Percentiles rank a stretch among this genome's conserved stretches.
Conservation (phyloP, 2,797 vertebrate species). For the Lepilemur ruficaudatus region DNA sequence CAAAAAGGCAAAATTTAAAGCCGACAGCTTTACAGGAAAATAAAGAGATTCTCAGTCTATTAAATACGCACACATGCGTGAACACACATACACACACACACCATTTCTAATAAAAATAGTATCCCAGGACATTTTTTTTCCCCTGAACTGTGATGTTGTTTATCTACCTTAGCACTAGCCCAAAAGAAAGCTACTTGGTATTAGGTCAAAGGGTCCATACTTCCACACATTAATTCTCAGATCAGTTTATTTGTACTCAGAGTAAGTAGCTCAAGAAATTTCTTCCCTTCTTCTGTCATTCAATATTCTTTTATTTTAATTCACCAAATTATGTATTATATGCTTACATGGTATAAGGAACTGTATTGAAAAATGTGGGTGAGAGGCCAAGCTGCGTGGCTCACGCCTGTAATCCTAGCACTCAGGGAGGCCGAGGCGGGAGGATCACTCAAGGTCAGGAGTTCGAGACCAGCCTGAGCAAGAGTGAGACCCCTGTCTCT, state of each 20-base stretch:
- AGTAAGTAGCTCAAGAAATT: neutral
- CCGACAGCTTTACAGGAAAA: conserved; percentile 14
- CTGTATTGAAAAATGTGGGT: neutral
- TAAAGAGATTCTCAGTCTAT: neutral
- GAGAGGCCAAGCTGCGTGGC: neutral
- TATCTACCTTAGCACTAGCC: neutral
- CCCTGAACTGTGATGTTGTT: neutral
- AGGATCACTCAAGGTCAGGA: rapidly evolving
- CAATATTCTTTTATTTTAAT: neutral
- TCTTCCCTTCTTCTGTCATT: neutral
- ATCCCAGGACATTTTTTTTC: neutral
- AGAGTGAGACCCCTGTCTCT: too few relatives aligned
- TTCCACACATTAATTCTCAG: neutral
- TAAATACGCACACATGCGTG: neutral
- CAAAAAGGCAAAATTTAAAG: conserved; percentile 29
- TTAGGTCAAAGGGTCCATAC: neutral
- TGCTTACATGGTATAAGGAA: neutral
- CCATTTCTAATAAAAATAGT: conserved; percentile 15
- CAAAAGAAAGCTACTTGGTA: neutral
- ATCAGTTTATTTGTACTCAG: neutral
- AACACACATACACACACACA: neutral
- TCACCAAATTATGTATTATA: neutral
- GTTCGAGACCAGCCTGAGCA: too few relatives aligned
- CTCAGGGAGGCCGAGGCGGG: too few relatives aligned
- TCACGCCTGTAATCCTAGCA: too few relatives aligned